Base-by-base conservation (phyloP, 2,797 vertebrate genomes). In the Enteromius trimaculatus region DNA sequence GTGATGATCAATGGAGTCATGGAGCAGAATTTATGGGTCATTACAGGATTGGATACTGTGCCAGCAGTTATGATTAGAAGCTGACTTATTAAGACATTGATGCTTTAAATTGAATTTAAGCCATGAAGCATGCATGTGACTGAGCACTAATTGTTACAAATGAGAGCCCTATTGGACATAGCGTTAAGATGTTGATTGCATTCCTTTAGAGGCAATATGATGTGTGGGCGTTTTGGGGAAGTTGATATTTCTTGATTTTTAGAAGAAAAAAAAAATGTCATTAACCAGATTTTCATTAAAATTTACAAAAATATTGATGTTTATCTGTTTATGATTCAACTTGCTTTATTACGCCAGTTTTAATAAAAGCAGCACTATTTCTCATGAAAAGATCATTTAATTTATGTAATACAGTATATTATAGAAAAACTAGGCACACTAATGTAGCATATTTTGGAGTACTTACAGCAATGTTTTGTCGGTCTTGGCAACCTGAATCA, bases 1-100 rank as follows among this genome's bases (percentile, higher is more conserved):
- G 89, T 91, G 88, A 80, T 92, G 93, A 95, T 95, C 94, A 94
- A 95, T 95, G 91, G 92, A 91, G 92, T 85, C 85, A 93, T 91
- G 93, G 92, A 95, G 86, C 86, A 93, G 91, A 92, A 92, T 93
- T 95, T 95, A 92, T 87, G 87, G 87, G 84, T 92, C 89, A 91
- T 93, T 92, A 92, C 90, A 87, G 90, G 87, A 92, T 93, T 94
- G 92, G 93, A 79, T 90, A 80, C 89, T 91, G 62, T 85, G 90
- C 92, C 88, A 89, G 90, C 91, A 90, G 80, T 68, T 81, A 89
- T 89, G 90, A 89, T 90, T 90, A 84, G 85, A 75, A 26, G 82
- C 87, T 86, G 68, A 85, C 83, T 83, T 84, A 85, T 89, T 86
- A 89, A 64, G 79, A 88, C 39, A 81, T 86, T 85, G 80, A 87